Conservation (phyloP, 2,113 vertebrate species). For the Pituophis catenifer region DNA sequence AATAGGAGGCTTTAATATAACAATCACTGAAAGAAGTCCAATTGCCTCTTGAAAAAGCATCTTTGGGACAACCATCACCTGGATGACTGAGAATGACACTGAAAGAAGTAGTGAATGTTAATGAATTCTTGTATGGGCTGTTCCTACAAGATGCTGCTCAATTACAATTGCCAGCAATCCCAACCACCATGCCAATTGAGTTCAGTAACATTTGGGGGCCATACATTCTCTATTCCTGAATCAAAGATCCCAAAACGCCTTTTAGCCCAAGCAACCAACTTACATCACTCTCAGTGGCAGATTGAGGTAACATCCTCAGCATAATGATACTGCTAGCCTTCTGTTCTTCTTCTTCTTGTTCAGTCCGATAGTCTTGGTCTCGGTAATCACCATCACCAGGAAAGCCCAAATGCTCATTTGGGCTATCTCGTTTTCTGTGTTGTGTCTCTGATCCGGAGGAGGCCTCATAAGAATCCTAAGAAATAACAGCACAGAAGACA, state of each 20-base stretch:
- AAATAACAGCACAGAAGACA: slow-evolving; percentile 5
- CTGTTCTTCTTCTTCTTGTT: slow-evolving; percentile 80
- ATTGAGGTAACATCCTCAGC: slow-evolving; percentile 87
- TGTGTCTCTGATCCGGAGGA: slow-evolving; percentile 61
- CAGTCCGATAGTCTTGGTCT: slow-evolving; percentile 87
- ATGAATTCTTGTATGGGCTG: background rate
- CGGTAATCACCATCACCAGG: slow-evolving; percentile 76
- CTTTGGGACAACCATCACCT: no score
- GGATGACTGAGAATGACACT: no score
- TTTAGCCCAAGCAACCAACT: background rate
- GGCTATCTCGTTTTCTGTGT: slow-evolving; percentile 59
- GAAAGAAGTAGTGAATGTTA: no score
- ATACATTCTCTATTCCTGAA: background rate
- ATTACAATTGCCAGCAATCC: background rate
- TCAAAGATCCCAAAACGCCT: background rate
- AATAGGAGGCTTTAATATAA: background rate
- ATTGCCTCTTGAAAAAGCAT: no score
- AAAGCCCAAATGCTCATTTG: slow-evolving; percentile 60
- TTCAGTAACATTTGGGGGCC: background rate
- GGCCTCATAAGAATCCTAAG: slow-evolving; percentile 66
- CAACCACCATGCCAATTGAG: background rate
- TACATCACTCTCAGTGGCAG: slow-evolving; percentile 85
- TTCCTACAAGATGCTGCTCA: background rate
- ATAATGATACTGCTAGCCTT: slow-evolving; percentile 91
- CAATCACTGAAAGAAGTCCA: background rate